Evolutionary conservation across 2,888 invertebrate species (phyloP), one percentile per base, ranked within the genome.

Genomic region (Cacoxenus indagator): DNA sequence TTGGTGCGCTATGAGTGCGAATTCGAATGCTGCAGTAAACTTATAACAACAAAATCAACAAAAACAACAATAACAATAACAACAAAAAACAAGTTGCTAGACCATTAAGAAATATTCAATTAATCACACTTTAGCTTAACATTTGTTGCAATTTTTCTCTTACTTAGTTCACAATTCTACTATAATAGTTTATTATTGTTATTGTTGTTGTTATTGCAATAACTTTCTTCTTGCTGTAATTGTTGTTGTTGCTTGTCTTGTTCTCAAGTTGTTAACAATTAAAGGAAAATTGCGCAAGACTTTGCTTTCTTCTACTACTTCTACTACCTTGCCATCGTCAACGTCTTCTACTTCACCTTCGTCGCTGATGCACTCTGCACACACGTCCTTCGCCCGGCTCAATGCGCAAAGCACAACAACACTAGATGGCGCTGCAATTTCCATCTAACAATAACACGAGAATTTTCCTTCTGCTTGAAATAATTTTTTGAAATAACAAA

Each of bases 41-140:
- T 46, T n/a, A 66, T 37, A 68, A 57, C 45, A 8, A 27, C 48
- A 69, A 51, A 61, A 72, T 59, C 59, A 67, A 14, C 55, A 66
- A 71, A 75, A 70, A 66, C 59, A 46, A 37, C 37, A 37, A 2
- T 14, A 37, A 37, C 68, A 66, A 48, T 27, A 64, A 55, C 14
- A 65, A n/a, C 75, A 72, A 72, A 71, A 76, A 75, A 76, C 79
- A 79, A n/a, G 45, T n/a, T 43, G 45, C 45, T 43, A 43, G n/a
- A n/a, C 37, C 51, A 51, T 62, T 77, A 75, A 81, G 81, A 80
- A 81, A 81, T 81, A 81, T 81, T 81, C 80, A 81, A 81, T 81
- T 81, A 81, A 81, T 81, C 80, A 81, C 80, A 81, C 81, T 81
- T 81, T 80, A 78, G 78, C 81, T 81, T 77, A 81, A 81, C 80